A percentile compares a stretch with the other conserved stretches of the same genome.
Conservation (phyloP, 2,113 vertebrate genomes). For the Oncorhynchus nerka region DNA sequence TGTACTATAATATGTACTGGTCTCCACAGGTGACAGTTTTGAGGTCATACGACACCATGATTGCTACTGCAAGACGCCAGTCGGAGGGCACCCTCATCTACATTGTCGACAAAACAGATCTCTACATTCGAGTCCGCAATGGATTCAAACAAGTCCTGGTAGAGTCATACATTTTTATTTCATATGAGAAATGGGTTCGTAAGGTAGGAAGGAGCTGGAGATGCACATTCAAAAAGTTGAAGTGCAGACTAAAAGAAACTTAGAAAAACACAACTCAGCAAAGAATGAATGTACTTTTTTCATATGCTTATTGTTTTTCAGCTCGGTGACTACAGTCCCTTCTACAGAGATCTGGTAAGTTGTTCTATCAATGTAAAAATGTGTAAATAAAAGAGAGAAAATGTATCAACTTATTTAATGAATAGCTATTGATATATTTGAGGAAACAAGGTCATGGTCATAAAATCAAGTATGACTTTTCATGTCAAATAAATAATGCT, state of each 20-base stretch:
- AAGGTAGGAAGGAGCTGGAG: no score
- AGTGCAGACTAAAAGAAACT: not conserved
- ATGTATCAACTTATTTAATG: no score
- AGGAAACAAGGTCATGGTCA: no score
- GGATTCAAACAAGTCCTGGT: slow-evolving; percentile 89
- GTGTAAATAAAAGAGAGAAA: no score
- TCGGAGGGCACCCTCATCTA: slow-evolving; percentile 86
- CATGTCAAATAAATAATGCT: no score
- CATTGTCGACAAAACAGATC: slow-evolving; percentile 78
- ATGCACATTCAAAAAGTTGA: no score
- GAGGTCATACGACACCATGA: slow-evolving; percentile 82
- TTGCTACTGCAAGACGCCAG: slow-evolving; percentile 68
- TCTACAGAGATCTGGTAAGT: slow-evolving; percentile 80
- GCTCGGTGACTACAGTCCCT: slow-evolving; percentile 80
- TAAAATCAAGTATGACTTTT: no score
- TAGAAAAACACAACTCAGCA: not conserved
- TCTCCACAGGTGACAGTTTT: slow-evolving; percentile 76
- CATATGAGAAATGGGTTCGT: not conserved
- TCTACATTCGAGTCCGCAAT: slow-evolving; percentile 82
- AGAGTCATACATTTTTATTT: not conserved
- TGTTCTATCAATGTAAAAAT: not conserved
- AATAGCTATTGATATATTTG: no score
- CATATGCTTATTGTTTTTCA: slow-evolving; percentile 51
- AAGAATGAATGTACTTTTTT: not conserved
- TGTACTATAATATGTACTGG: no score